Conservation (phyloP, 2,888 invertebrate genomes). For the Tipula vernalis region DNA sequence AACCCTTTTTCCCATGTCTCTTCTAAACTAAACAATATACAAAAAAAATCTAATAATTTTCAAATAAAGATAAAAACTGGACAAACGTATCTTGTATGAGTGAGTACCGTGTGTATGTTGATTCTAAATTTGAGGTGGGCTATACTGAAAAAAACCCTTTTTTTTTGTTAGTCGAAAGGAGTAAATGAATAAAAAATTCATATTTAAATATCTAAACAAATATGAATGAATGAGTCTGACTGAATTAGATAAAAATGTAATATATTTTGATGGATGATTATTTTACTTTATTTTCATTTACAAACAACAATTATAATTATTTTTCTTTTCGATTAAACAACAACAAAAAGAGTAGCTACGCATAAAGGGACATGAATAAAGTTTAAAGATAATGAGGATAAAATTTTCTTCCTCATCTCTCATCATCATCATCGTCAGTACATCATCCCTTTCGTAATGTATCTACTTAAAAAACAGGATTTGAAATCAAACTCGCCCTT, state of each 20-base stretch:
- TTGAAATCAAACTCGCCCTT: neutral
- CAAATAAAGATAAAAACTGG: neutral
- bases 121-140: neutral
- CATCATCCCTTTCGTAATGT: neutral
- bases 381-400: neutral
- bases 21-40: neutral
- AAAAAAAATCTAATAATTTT: neutral
- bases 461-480: neutral
- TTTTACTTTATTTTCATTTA: neutral
- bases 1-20: neutral
- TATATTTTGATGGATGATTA: conserved; percentile 4
- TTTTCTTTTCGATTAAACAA: neutral
- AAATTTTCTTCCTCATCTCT: neutral
- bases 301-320: neutral
- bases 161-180: neutral
- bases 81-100: neutral
- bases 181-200: neutral
- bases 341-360: neutral
- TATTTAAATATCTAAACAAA: neutral
- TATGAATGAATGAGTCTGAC: neutral
- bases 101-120: neutral
- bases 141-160: neutral
- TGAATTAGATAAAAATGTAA: neutral
- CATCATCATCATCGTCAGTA: neutral
- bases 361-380: neutral